Evolutionary conservation across 2,888 invertebrate genomes (phyloP).

Genomic region (Apodemia mormo): DNA sequence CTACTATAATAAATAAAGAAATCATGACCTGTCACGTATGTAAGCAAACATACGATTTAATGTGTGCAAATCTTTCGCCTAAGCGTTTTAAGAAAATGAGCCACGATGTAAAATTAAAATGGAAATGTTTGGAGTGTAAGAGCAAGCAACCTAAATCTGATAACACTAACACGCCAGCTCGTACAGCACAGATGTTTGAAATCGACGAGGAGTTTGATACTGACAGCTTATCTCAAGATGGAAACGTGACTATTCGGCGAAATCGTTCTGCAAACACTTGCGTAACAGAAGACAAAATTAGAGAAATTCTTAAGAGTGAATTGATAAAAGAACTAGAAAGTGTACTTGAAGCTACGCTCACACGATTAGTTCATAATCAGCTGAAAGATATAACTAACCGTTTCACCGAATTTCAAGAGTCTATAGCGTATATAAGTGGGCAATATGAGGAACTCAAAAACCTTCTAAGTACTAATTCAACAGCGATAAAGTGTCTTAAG

Average conservation of each 20-base stretch:
- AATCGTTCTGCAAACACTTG: background rate
- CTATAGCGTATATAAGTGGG: background rate
- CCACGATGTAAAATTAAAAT: too few species aligned
- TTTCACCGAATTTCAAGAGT: background rate
- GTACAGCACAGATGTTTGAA: background rate
- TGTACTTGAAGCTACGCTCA: too few species aligned
- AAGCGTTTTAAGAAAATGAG: too few species aligned
- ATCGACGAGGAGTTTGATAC: background rate
- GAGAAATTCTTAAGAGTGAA: background rate
- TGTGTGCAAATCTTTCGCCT: too few species aligned
- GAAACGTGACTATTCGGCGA: background rate
- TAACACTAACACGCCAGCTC: too few species aligned
- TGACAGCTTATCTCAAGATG: background rate
- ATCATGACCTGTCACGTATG: too few species aligned
- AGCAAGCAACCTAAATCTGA: too few species aligned
- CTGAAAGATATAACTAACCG: background rate
- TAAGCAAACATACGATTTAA: too few species aligned
- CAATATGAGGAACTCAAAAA: background rate
- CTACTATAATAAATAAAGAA: too few species aligned
- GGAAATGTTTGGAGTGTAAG: too few species aligned
- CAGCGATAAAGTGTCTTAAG: background rate
- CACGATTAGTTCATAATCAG: too few species aligned
- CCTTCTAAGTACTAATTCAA: too few species aligned
- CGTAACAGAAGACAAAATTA: background rate
- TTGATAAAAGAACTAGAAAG: background rate